Percentiles rank a stretch among this genome's conserved stretches.
Conservation (phyloP, 2,888 invertebrate species). For the Phaedon cochleariae region DNA sequence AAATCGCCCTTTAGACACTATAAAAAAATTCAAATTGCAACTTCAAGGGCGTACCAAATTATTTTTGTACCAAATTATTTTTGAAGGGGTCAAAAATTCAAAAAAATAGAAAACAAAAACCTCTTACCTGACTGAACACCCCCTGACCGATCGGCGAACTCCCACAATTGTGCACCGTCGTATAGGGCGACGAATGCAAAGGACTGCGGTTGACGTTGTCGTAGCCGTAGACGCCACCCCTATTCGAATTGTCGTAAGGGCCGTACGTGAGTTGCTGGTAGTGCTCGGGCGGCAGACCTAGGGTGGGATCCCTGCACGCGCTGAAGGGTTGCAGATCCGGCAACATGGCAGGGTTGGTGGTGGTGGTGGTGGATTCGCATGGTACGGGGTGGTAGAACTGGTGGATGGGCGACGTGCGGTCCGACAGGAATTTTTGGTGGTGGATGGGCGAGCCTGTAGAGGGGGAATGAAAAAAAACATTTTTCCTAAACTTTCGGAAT, state of each 20-base stretch:
- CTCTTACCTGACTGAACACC: slow-evolving; percentile 45
- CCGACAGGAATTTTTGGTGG: slow-evolving; percentile 64
- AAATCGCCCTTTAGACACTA: too few species aligned
- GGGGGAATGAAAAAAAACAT: not conserved
- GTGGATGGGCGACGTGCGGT: slow-evolving; percentile 69
- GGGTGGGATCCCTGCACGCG: slow-evolving; percentile 46
- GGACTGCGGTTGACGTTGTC: slow-evolving; percentile 41
- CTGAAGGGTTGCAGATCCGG: slow-evolving; percentile 43
- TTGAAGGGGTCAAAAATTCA: too few species aligned
- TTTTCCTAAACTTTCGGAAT: too few species aligned
- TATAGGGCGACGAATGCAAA: slow-evolving; percentile 51
- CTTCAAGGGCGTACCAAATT: too few species aligned
- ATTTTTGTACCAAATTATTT: too few species aligned
- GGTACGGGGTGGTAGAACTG: slow-evolving; percentile 63
- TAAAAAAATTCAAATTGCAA: too few species aligned
- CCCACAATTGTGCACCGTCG: slow-evolving; percentile 52
- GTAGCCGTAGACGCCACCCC: slow-evolving; percentile 41
- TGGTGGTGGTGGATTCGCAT: slow-evolving; percentile 68
- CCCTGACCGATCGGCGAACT: slow-evolving; percentile 54
- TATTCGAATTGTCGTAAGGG: slow-evolving; percentile 42
- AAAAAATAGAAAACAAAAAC: too few species aligned
- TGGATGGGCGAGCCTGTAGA: slow-evolving; percentile 70
- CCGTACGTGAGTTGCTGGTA: slow-evolving; percentile 42
- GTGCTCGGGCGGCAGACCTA: slow-evolving; percentile 49
- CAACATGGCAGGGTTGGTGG: too few species aligned